phyloP scores from a whole-genome alignment of 2,113 vertebrate species.

The Benitochromis conjunctus region DNA sequence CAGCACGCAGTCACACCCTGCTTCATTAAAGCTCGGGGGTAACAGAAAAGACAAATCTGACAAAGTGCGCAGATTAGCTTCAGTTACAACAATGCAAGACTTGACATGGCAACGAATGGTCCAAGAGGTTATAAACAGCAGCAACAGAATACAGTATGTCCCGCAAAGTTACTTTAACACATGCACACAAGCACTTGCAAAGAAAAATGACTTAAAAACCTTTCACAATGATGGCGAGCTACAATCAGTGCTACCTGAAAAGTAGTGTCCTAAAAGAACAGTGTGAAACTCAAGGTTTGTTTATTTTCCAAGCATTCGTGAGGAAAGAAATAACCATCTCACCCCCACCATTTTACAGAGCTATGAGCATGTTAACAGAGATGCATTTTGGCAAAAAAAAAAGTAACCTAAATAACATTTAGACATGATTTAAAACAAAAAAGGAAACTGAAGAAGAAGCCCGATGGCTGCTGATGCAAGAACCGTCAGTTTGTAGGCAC shows the following conservation, averaged over 20 bases:
- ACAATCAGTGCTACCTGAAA: not conserved
- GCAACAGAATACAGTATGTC: not conserved
- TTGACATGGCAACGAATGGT: not conserved
- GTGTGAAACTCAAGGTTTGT: not conserved
- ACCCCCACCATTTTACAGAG: not conserved
- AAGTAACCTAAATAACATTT: not conserved
- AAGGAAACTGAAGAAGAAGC: not conserved
- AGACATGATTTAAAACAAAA: not conserved
- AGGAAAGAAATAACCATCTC: not conserved
- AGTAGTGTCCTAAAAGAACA: not conserved
- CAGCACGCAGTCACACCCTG: not conserved
- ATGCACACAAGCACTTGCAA: not conserved
- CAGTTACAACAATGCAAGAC: not conserved
- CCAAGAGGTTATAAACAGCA: not conserved
- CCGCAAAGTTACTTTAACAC: not conserved
- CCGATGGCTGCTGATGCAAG: not conserved
- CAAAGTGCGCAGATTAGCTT: not conserved
- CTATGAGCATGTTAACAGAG: not conserved
- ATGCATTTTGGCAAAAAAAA: conserved; percentile 17
- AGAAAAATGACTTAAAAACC: not conserved
- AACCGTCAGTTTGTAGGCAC: conserved; percentile 48
- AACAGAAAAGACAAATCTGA: not conserved
- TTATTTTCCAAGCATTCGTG: not conserved
- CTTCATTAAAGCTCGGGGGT: not conserved
- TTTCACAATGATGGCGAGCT: not conserved